phyloP scores from a whole-genome alignment of 2,797 vertebrate species.

The Coranthus polyacanthus region DNA sequence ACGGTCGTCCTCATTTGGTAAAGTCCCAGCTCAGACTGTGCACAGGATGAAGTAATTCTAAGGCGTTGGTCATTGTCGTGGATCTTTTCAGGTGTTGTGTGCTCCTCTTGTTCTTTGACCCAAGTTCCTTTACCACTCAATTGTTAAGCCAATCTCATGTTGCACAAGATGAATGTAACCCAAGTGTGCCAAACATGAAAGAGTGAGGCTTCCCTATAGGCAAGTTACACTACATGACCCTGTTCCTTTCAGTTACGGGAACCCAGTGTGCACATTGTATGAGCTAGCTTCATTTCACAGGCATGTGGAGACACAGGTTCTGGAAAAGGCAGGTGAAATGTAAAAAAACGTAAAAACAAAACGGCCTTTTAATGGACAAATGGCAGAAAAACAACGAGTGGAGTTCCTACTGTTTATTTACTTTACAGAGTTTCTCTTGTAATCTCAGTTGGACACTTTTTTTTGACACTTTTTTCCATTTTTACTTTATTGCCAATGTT shows the following conservation, averaged over 20 bases:
- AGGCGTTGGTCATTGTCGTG: conserved; percentile 15
- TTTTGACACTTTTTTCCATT: no score
- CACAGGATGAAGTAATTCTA: conserved; percentile 3
- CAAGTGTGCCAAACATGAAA: conserved; percentile 19
- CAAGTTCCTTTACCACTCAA: conserved; percentile 16
- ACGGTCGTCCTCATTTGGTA: conserved; percentile 20
- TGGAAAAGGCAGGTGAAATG: not conserved
- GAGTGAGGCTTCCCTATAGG: not conserved
- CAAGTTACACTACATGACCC: not conserved
- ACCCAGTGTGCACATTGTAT: not conserved
- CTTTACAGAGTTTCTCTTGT: no score
- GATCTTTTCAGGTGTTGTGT: conserved; percentile 18
- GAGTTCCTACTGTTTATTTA: no score
- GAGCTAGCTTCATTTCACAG: not conserved
- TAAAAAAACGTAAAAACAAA: not conserved
- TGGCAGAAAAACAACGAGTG: no score
- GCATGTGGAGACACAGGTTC: conserved; percentile 23
- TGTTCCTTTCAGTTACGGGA: not conserved
- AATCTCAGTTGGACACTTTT: no score
- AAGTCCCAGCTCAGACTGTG: conserved; percentile 12
- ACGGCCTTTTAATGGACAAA: no score
- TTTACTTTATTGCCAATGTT: no score
- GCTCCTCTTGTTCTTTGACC: conserved; percentile 13
- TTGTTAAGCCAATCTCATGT: conserved; percentile 17
- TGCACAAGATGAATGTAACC: conserved; percentile 27